Percentiles rank a stretch among this genome's conserved stretches.
These are phyloP conservation scores for Drosophila sp. DNA, from an alignment of 1,140 invertebrate species.

Conservation along the genomic window DNA sequence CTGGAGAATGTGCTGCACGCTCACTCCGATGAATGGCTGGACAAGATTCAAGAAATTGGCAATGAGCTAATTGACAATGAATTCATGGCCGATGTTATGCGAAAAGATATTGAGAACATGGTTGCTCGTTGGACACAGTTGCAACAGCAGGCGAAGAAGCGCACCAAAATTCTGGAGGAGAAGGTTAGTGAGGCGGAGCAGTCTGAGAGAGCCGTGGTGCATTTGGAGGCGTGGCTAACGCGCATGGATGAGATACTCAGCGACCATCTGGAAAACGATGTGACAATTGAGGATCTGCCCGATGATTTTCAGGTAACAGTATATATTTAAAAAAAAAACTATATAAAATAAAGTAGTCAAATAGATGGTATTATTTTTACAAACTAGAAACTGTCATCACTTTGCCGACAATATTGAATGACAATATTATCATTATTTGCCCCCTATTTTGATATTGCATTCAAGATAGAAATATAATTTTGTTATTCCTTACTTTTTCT, in stretches of 20 bases:
- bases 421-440: too few relatives aligned
- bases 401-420: too few relatives aligned
- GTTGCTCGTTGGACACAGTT: slow-evolving; percentile 89
- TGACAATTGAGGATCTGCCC: slow-evolving; percentile 92
- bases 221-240: slow-evolving; percentile 91
- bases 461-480: too few relatives aligned
- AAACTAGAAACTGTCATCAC: too few relatives aligned
- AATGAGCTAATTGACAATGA: slow-evolving; percentile 90
- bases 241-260: slow-evolving; percentile 90
- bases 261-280: slow-evolving; percentile 91
- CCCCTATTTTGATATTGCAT: too few relatives aligned
- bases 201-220: slow-evolving; percentile 90
- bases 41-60: slow-evolving; percentile 91
- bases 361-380: too few relatives aligned
- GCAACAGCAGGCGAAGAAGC: slow-evolving; percentile 90
- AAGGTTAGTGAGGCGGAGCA: slow-evolving; percentile 92
- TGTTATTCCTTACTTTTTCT: too few relatives aligned
- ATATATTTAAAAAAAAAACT: neutral
- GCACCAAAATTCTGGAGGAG: slow-evolving; percentile 89
- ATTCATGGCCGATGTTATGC: slow-evolving; percentile 90
- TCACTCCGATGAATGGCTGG: slow-evolving; percentile 89
- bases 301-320: slow-evolving; percentile 90
- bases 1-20: slow-evolving; percentile 92
- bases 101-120: slow-evolving; percentile 89
- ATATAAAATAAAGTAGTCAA: too few relatives aligned